Base-by-base conservation (phyloP, 2,888 invertebrate species). In the Lacanobia oleracea region DNA sequence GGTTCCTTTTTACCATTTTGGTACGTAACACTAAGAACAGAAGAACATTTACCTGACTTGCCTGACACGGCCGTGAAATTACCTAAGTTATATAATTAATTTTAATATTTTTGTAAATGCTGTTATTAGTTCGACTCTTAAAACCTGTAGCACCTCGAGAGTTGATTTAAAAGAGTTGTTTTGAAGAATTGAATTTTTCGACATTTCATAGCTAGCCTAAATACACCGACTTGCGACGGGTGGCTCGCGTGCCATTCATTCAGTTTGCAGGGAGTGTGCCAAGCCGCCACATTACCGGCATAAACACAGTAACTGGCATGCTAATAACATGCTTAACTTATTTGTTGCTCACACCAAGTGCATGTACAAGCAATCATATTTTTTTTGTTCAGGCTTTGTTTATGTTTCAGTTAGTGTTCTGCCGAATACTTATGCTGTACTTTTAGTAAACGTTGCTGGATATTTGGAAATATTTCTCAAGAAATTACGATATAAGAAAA, bases 261-360 rank as follows among this genome's bases (percentile, higher is more conserved):
- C 43, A 37, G 54, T 56, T 77, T 67, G 61, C 71, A 74, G 54
- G 70, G 68, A 65, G 66, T 77, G 86, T 86, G 86, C 86, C 87
- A 86, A 85, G 75, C 77, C 48, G 68, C 63, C 65, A 72, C 70
- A 81, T 83, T 83, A 83, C 75, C 68, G 66, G 76, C 67, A 68
- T 54, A 73, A 83, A 86, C 83, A 83, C 64, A 50, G 79, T 70
- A 76, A 72, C 78, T 77, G 77, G 77, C 78, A 79, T 72, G 74
- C 74, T 86, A 86, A 85, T 86, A 75, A 76, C 74, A 79, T 73
- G 70, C 65, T 83, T 72, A 67, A 51, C 62, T 63, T 67, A 81
- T 82, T 79, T 81, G 71, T 79, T 83, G 70, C 67, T 62, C 66
- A 77, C 53, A 59, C n/a, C 33, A 71, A 72, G 59, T 71, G 56